A percentile compares a stretch with the other conserved stretches of the same genome.
phyloP scores from a whole-genome alignment of 2,888 invertebrate species.

The Caenorhabditis sulstoni region DNA sequence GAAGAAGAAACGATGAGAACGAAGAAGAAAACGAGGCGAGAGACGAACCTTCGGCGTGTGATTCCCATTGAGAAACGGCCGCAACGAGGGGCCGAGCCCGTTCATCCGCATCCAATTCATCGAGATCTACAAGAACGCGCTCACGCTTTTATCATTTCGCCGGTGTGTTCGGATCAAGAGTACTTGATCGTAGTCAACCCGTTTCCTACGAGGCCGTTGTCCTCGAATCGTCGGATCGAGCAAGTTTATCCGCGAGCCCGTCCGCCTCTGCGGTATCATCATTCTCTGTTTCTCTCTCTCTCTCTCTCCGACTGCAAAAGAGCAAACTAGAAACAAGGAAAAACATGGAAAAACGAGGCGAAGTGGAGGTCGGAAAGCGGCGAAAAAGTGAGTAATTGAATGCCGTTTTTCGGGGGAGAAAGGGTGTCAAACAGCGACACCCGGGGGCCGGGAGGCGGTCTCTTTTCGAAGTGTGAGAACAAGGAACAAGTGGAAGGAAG shows the following conservation, averaged over 20 bases:
- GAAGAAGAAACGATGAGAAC: background rate
- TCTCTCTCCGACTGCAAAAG: constrained; percentile 1
- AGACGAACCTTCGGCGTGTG: constrained; percentile 62
- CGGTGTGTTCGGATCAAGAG: no score
- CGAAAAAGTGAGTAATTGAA: constrained; percentile 34
- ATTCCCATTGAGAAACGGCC: constrained; percentile 64
- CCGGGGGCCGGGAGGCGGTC: no score
- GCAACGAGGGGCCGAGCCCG: constrained; percentile 68
- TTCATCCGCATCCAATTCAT: constrained; percentile 79
- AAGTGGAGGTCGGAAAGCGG: no score
- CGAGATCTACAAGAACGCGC: constrained; percentile 74
- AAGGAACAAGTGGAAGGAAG: no score
- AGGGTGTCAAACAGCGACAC: constrained; percentile 31
- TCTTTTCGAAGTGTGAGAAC: no score
- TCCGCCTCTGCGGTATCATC: constrained; percentile 34
- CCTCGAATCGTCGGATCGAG: constrained; percentile 50
- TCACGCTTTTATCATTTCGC: no score
- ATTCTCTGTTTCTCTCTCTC: no score
- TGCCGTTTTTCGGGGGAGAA: no score
- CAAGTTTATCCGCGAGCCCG: constrained; percentile 38
- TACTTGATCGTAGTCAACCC: constrained; percentile 58
- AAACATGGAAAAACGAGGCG: background rate
- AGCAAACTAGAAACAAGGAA: constrained; percentile 15
- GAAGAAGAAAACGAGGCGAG: no score
- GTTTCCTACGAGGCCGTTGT: constrained; percentile 38